phyloP scores from a whole-genome alignment of 2,113 vertebrate species.

The Microcebus jonahi region DNA sequence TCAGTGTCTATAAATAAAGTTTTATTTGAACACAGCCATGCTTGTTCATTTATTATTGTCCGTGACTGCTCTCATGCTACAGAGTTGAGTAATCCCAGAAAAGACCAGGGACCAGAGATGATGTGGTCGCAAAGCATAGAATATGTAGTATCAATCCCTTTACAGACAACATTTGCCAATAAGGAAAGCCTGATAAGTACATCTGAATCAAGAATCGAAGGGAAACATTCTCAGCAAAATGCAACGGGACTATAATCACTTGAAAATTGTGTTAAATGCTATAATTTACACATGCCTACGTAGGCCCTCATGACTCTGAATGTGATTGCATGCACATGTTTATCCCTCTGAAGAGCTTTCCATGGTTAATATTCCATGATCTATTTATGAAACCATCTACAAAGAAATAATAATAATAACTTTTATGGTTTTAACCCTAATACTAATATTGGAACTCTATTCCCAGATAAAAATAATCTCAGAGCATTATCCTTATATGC shows the following conservation, averaged over 20 bases:
- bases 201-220: constrained; percentile 13
- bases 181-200: not conserved
- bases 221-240: not conserved
- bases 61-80: not conserved
- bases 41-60: accelerated
- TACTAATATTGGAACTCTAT: not conserved
- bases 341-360: not conserved
- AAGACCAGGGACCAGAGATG: not conserved
- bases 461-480: not conserved
- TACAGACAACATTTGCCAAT: not conserved
- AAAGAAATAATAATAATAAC: not conserved
- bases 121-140: not conserved
- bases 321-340: not conserved
- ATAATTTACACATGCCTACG: not conserved
- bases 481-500: not conserved
- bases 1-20: not conserved
- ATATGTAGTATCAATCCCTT: not conserved
- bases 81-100: not conserved
- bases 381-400: not conserved
- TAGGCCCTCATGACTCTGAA: not conserved
- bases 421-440: not conserved
- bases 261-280: not conserved
- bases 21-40: not conserved
- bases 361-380: not conserved
- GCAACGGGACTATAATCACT: not conserved